These are phyloP conservation scores for Pentalonia nigronervosa DNA, from an alignment of 1,140 invertebrate species.

Conservation along the genomic window DNA sequence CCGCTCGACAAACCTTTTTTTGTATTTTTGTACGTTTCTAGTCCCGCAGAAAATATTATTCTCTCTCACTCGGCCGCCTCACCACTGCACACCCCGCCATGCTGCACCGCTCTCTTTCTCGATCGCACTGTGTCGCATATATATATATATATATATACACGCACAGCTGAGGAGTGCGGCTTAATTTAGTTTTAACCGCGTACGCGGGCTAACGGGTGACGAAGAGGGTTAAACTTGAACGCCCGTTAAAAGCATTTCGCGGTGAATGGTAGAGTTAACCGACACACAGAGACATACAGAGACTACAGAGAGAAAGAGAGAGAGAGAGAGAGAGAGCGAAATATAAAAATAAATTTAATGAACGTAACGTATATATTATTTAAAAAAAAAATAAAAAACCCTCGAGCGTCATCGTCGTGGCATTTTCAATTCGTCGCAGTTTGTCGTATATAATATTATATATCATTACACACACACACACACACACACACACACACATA, in stretches of 20 bases:
- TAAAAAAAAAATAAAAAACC: background rate
- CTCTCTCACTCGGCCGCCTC: background rate
- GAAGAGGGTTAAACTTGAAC: constrained; percentile 28
- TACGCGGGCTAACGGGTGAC: background rate
- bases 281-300: too few species aligned
- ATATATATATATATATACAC: background rate
- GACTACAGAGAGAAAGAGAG: too few species aligned
- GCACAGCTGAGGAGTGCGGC: background rate
- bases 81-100: background rate
- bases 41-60: constrained; percentile 40
- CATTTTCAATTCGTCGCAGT: constrained; percentile 44
- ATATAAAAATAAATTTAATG: constrained; percentile 29
- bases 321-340: background rate
- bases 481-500: too few species aligned
- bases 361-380: constrained; percentile 31
- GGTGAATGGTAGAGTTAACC: constrained; percentile 9
- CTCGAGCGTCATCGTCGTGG: background rate
- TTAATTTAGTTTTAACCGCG: constrained; percentile 50
- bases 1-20: constrained; percentile 48
- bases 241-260: constrained; percentile 52
- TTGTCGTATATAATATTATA: background rate
- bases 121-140: background rate
- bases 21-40: constrained; percentile 36
- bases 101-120: background rate
- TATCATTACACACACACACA: background rate